phyloP scores from a whole-genome alignment of 2,888 invertebrate genomes.

The Pristionchus fissidentatus region DNA sequence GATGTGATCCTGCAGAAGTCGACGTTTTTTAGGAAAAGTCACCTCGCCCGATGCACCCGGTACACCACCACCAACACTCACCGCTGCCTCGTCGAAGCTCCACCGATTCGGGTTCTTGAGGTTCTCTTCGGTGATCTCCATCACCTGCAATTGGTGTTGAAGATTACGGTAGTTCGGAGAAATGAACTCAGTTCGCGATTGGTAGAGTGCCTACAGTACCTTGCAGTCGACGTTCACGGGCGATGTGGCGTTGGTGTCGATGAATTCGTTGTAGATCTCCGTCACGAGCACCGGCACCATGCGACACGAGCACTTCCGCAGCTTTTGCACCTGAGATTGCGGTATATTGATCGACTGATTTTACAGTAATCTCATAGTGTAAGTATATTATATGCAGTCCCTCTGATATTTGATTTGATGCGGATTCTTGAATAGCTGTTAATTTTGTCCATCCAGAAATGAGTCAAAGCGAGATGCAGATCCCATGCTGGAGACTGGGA shows the following conservation, averaged over 20 bases:
- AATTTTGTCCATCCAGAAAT: too few species aligned
- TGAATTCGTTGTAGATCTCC: constrained; percentile 85
- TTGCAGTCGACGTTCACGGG: constrained; percentile 97
- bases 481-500: too few species aligned
- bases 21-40: constrained; percentile 15
- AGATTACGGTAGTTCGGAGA: background rate
- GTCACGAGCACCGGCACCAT: constrained; percentile 87
- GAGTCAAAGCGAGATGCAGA: too few species aligned
- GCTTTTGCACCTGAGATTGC: constrained; percentile 81
- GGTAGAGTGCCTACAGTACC: constrained; percentile 44
- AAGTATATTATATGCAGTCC: too few species aligned
- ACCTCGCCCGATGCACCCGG: background rate
- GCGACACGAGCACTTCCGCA: constrained; percentile 89
- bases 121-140: constrained; percentile 87
- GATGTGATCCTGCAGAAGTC: constrained; percentile 87
- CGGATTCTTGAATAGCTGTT: too few species aligned
- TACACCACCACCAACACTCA: constrained; percentile 78
- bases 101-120: constrained; percentile 89
- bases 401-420: too few species aligned
- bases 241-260: constrained; percentile 92
- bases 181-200: background rate
- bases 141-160: constrained; percentile 79
- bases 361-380: too few species aligned
- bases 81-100: constrained; percentile 97
- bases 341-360: background rate